Percentiles rank a stretch among this genome's conserved stretches.
These are phyloP conservation scores for Odontamblyopus lacepedii DNA, from an alignment of 2,797 vertebrate genomes.

Conservation along the genomic window DNA sequence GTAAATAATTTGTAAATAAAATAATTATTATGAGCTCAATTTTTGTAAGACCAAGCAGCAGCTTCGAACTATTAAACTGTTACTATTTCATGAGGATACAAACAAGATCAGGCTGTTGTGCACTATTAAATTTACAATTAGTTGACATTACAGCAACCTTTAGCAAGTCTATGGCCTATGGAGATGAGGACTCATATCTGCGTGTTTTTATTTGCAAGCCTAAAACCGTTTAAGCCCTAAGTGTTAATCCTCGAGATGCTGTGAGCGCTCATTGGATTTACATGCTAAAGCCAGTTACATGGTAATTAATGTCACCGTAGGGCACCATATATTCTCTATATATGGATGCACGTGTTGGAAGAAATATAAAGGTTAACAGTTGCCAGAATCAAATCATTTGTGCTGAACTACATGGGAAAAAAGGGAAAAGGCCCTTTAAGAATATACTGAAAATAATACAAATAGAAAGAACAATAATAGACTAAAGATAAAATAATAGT, in stretches of 20 bases:
- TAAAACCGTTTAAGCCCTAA: slow-evolving; percentile 63
- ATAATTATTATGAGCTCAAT: no score
- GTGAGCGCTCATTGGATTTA: slow-evolving; percentile 56
- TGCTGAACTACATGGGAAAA: no score
- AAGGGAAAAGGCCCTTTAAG: no score
- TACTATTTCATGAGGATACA: slow-evolving; percentile 1
- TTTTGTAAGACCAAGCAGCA: background rate
- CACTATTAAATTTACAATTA: background rate
- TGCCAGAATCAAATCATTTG: background rate
- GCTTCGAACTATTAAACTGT: background rate
- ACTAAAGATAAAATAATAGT: background rate
- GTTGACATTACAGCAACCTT: slow-evolving; percentile 3
- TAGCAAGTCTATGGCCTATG: slow-evolving; percentile 31
- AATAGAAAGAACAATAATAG: background rate
- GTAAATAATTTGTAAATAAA: background rate
- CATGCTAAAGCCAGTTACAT: slow-evolving; percentile 41
- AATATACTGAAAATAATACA: background rate
- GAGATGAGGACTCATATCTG: slow-evolving; percentile 57
- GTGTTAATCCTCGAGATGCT: slow-evolving; percentile 61
- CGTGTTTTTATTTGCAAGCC: slow-evolving; percentile 58
- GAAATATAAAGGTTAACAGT: slow-evolving; percentile 7
- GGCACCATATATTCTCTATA: slow-evolving; percentile 3
- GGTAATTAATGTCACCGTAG: slow-evolving; percentile 43
- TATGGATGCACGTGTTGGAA: background rate
- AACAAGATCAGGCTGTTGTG: background rate